phyloP scores from a whole-genome alignment of 2,888 invertebrate genomes.

The Amphipoea lucens region DNA sequence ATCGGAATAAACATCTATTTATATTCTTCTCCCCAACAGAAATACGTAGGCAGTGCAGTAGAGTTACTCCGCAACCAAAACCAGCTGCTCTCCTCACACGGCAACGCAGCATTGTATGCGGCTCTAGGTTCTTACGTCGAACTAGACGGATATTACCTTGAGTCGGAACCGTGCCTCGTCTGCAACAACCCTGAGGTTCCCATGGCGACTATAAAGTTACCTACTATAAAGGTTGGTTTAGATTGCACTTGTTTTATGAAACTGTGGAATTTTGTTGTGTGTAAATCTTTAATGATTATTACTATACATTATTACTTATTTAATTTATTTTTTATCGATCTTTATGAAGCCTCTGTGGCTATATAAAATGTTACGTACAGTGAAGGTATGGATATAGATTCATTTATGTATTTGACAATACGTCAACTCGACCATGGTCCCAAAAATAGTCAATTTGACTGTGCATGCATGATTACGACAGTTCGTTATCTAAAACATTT shows the following conservation, averaged over 20 bases:
- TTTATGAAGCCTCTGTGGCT: not conserved
- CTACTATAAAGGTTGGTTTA: slow-evolving; percentile 94
- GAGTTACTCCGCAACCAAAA: slow-evolving; percentile 96
- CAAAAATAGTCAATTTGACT: not conserved
- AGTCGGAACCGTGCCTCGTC: slow-evolving; percentile 99
- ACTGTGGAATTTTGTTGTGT: not conserved
- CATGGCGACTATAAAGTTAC: slow-evolving; percentile 96
- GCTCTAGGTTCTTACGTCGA: slow-evolving; percentile 98
- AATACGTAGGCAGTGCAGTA: slow-evolving; percentile 96
- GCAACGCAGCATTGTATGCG: slow-evolving; percentile 98
- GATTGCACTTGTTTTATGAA: slow-evolving; percentile 14
- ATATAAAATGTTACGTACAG: not conserved
- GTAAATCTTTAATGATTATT: not conserved
- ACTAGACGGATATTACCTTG: slow-evolving; percentile 98
- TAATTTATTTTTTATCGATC: not conserved
- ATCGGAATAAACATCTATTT: too few species aligned
- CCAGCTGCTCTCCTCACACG: slow-evolving; percentile 96
- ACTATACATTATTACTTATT: too few species aligned
- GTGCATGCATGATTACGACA: not conserved
- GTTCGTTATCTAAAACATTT: not conserved
- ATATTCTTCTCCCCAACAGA: slow-evolving; percentile 80
- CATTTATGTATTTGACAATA: not conserved
- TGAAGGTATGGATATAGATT: not conserved
- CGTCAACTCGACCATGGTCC: too few species aligned
- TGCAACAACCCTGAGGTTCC: slow-evolving; percentile 99